Conservation (phyloP, 1,140 invertebrate species). For the Zaprionus lachaisei region DNA sequence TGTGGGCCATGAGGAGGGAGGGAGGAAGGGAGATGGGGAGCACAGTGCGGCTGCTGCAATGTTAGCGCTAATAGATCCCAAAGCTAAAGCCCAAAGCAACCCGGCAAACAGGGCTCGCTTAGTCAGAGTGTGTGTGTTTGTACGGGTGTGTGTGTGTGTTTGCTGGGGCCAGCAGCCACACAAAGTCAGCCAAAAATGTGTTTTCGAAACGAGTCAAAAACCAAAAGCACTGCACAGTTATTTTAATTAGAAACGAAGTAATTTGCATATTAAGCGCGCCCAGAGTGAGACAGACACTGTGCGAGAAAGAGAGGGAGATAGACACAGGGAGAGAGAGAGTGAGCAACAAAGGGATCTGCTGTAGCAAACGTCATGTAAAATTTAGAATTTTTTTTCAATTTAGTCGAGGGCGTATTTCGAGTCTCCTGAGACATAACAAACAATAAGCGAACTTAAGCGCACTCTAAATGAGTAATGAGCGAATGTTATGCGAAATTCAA, state of each 20-base stretch:
- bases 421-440: slow-evolving; percentile 18
- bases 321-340: background rate
- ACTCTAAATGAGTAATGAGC: slow-evolving; percentile 46
- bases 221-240: slow-evolving; percentile 74
- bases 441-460: slow-evolving; percentile 39
- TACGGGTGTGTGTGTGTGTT: slow-evolving; percentile 6
- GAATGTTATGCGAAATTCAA: slow-evolving; percentile 1
- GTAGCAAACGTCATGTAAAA: slow-evolving; percentile 23
- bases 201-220: slow-evolving; percentile 58
- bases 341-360: background rate
- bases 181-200: slow-evolving; percentile 67
- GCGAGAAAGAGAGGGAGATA: background rate
- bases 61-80: slow-evolving; percentile 66
- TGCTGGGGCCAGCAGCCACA: slow-evolving; percentile 16
- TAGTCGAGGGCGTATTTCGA: slow-evolving; percentile 30
- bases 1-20: background rate
- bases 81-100: slow-evolving; percentile 41
- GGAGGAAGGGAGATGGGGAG: background rate
- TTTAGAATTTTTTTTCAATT: slow-evolving; percentile 50
- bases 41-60: slow-evolving; percentile 35
- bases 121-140: background rate
- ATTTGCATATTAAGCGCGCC: slow-evolving; percentile 71
- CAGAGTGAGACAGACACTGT: slow-evolving; percentile 2
- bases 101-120: slow-evolving; percentile 3
- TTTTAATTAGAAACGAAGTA: slow-evolving; percentile 82